A percentile compares a stretch with the other conserved stretches of the same genome.
Conservation (phyloP, 2,113 vertebrate genomes). For the Cyphomyrus plagiostoma region DNA sequence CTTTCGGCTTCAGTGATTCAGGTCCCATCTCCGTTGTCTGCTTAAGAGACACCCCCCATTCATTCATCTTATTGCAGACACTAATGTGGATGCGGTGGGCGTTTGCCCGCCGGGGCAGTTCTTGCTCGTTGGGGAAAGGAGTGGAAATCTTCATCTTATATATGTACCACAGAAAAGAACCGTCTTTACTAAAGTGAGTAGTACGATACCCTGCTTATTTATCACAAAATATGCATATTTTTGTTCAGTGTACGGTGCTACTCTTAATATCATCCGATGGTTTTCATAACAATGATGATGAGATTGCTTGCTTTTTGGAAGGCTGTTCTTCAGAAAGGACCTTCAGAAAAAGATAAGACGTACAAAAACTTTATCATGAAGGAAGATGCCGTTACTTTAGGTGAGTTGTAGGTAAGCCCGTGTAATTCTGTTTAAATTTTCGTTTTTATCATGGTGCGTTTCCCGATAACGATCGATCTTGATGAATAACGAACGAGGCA, state of each 20-base stretch:
- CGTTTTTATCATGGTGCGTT: background rate
- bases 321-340: slow-evolving; percentile 63
- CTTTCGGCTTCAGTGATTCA: background rate
- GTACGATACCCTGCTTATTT: background rate
- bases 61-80: slow-evolving; percentile 59
- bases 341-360: slow-evolving; percentile 55
- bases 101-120: slow-evolving; percentile 78
- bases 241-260: background rate
- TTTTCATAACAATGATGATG: background rate
- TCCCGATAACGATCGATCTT: background rate
- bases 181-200: slow-evolving; percentile 75
- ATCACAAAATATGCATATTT: background rate
- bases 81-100: slow-evolving; percentile 75
- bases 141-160: slow-evolving; percentile 82
- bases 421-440: background rate
- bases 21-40: background rate
- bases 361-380: slow-evolving; percentile 72
- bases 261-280: background rate
- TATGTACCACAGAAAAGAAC: slow-evolving; percentile 79
- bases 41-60: background rate
- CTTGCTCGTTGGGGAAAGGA: slow-evolving; percentile 86
- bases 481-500: background rate
- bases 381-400: slow-evolving; percentile 60
- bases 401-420: slow-evolving; percentile 49
- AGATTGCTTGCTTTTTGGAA: slow-evolving; percentile 45